A percentile compares a stretch with the other conserved stretches of the same genome.
Evolutionary conservation across 2,113 vertebrate species (phyloP).

Genomic region (Thalassoma bifasciatum): DNA sequence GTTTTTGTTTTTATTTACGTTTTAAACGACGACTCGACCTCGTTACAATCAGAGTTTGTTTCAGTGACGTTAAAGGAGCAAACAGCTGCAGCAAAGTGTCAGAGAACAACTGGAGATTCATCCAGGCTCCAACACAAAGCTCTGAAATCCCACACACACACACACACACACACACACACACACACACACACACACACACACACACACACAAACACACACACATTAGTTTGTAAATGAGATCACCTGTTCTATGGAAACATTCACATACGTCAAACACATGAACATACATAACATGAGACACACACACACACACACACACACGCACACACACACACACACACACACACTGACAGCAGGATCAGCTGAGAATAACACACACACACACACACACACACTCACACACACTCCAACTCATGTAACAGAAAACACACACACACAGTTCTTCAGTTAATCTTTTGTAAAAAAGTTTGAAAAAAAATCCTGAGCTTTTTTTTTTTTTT

Average conservation of each 20-base stretch:
- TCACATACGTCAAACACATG: too few species aligned
- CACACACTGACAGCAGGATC: neutral
- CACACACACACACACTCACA: neutral
- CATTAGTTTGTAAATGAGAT: constrained; percentile 3
- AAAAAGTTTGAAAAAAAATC: too few species aligned
- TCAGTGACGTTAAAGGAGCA: neutral
- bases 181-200: neutral
- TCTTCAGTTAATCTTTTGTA: too few species aligned
- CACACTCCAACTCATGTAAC: neutral
- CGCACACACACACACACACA: too few species aligned
- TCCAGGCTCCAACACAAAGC: constrained; percentile 49
- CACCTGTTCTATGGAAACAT: constrained; percentile 19
- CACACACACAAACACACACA: neutral
- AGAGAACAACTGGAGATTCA: constrained; percentile 31
- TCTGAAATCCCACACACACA: constrained; percentile 34
- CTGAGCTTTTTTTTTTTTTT: too few species aligned
- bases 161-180: constrained; percentile 37
- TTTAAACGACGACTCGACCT: too few species aligned
- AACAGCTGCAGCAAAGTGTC: constrained; percentile 33
- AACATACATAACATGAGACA: too few species aligned
- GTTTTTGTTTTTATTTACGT: too few species aligned
- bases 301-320: neutral
- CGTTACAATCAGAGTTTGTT: neutral
- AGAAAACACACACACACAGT: too few species aligned
- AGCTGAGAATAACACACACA: constrained; percentile 6